Conservation (phyloP, 2,113 vertebrate genomes). For the Gymnogyps californianus region DNA sequence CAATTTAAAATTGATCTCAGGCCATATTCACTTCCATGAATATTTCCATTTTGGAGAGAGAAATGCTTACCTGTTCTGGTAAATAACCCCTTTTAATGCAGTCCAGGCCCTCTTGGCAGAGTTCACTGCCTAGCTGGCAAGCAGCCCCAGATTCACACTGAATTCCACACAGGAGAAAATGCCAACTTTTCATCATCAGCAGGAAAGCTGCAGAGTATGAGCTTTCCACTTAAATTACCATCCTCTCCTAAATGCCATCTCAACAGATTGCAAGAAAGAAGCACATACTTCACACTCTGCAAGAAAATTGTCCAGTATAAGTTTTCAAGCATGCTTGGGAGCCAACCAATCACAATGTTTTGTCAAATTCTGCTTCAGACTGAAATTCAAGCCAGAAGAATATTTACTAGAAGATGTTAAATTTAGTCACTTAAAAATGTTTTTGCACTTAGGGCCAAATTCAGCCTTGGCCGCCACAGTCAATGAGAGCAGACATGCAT, state of each 20-base stretch:
- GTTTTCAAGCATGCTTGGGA: slow-evolving; percentile 45
- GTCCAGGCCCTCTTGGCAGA: slow-evolving; percentile 34
- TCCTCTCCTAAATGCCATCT: slow-evolving; percentile 54
- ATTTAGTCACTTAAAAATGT: slow-evolving; percentile 57
- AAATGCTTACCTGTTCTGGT: slow-evolving; percentile 38
- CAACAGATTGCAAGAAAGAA: slow-evolving; percentile 46
- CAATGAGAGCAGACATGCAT: neutral
- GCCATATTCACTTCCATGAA: neutral
- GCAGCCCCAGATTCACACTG: slow-evolving; percentile 54
- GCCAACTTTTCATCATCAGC: slow-evolving; percentile 59
- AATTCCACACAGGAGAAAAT: slow-evolving; percentile 59
- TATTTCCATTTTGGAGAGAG: slow-evolving; percentile 28
- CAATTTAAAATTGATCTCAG: slow-evolving; percentile 13
- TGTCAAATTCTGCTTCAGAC: slow-evolving; percentile 47
- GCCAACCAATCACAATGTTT: slow-evolving; percentile 63
- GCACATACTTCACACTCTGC: slow-evolving; percentile 51
- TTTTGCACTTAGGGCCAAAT: slow-evolving; percentile 44
- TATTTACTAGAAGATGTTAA: slow-evolving; percentile 65
- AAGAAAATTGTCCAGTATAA: slow-evolving; percentile 38
- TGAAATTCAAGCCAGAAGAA: slow-evolving; percentile 45
- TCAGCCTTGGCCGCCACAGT: neutral
- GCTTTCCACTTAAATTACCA: slow-evolving; percentile 56
- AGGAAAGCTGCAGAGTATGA: slow-evolving; percentile 54
- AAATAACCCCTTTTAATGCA: slow-evolving; percentile 32
- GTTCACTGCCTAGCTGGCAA: slow-evolving; percentile 21